A percentile compares a stretch with the other conserved stretches of the same genome.
Evolutionary conservation across 2,113 vertebrate species (phyloP).

Genomic region (Gyps fulvus): DNA sequence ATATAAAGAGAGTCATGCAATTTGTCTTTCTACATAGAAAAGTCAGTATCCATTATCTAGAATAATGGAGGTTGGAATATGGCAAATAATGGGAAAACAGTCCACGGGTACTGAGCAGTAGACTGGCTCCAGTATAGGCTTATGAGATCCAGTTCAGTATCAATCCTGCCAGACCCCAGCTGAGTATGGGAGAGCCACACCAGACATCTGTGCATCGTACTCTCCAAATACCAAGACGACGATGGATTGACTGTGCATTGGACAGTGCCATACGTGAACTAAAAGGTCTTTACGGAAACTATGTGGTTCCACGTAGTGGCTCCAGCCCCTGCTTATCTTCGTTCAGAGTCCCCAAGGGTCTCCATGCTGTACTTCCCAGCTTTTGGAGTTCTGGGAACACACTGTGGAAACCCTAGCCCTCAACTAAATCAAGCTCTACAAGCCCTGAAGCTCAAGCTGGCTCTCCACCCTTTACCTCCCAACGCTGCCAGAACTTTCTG

Average conservation of each 20-base stretch:
- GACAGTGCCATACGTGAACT: background rate
- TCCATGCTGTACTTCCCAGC: rapidly evolving
- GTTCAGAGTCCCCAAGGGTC: background rate
- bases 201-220: background rate
- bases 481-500: background rate
- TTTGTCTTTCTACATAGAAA: background rate
- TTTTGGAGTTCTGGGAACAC: background rate
- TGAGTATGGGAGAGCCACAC: background rate
- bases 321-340: background rate
- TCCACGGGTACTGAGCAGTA: background rate
- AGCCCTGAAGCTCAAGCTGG: background rate
- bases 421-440: background rate
- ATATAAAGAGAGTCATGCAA: background rate
- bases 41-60: background rate
- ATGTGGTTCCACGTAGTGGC: background rate
- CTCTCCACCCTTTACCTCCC: background rate
- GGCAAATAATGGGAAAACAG: background rate
- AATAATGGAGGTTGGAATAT: background rate
- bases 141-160: background rate
- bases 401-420: background rate
- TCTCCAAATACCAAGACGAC: background rate
- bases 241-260: background rate
- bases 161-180: background rate
- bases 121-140: background rate
- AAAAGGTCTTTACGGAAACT: background rate